Base-by-base conservation (phyloP, 1,140 invertebrate species). In the Trypoxylus dichotomus region DNA sequence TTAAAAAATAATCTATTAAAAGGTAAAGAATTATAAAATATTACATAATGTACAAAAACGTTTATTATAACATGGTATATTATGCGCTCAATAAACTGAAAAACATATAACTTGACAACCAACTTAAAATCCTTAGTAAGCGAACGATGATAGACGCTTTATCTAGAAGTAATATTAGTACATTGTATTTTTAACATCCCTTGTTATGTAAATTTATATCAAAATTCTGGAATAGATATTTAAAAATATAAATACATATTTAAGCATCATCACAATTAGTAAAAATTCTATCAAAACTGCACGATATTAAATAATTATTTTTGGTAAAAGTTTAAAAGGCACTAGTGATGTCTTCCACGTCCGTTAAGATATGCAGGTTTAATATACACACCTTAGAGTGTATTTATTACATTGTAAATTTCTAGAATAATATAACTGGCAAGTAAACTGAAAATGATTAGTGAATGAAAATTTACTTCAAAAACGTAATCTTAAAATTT, bases 201-300 rank as follows among this genome's bases (percentile, higher is more conserved):
- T 37, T 37, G 32, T 8, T 54, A 6, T n/a, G 19, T 54, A 54
- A 19, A 54, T 54, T 54, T 15, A 54, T 54, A 54, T 54, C 47
- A 54, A 54, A 54, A 54, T 54, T n/a, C 5, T 54, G n/a, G 47
- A 54, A 54, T 19, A 54, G 6, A 15, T 54, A n/a, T 54, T 19
- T 3, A 11, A 47, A 47, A n/a, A 54, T 54, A 54, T 54, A n/a
- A n/a, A 54, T 1, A 54, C 5, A 54, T 15, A 54, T 54, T 37
- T 54, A 54, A 54, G 19, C 6, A 19, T 54, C 19, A 13, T n/a
- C 6, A 19, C 15, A 54, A 54, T 24, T 27, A 68, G 21, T 68
- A 68, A 68, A 68, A 68, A 68, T 68, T 68, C 60, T 68, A 68
- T 68, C 60, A 68, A 68, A 63, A 68, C n/a, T n/a, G n/a, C n/a